phyloP scores from a whole-genome alignment of 2,113 vertebrate genomes.

The Laterallus jamaicensis region DNA sequence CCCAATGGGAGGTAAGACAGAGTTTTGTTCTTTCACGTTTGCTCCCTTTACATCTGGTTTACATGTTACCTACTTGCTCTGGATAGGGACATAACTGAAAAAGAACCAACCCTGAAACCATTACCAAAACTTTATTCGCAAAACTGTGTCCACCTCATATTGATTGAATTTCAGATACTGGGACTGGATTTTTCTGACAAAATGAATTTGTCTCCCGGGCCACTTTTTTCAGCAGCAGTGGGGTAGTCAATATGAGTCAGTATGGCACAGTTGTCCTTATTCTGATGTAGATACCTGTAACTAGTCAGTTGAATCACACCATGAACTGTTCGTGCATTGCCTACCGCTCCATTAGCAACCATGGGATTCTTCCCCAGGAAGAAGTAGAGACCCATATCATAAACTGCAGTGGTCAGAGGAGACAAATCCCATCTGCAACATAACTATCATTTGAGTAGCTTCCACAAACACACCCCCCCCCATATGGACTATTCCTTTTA shows the following conservation, averaged over 20 bases:
- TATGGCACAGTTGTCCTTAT: not conserved
- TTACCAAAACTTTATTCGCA: not conserved
- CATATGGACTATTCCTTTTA: not conserved
- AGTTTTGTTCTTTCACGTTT: constrained; percentile 10
- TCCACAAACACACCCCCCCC: not conserved
- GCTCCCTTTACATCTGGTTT: constrained; percentile 28
- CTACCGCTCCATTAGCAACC: not conserved
- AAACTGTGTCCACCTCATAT: not conserved
- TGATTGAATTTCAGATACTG: not conserved
- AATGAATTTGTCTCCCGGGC: not conserved
- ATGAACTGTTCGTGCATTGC: not conserved
- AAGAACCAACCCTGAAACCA: not conserved
- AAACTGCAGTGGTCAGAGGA: not conserved
- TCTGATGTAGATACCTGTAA: not conserved
- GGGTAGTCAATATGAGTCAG: not conserved
- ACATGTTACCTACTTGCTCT: not conserved
- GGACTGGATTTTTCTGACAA: not conserved
- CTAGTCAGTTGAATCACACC: not conserved
- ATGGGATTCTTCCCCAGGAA: not conserved
- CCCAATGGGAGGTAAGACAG: not conserved
- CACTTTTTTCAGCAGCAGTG: not conserved
- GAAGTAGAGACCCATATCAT: not conserved
- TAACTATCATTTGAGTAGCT: not conserved
- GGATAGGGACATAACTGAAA: not conserved
- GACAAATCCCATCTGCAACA: not conserved